Evolutionary conservation across 1,140 invertebrate genomes (phyloP).

Genomic region (Wiebesia pumilae): DNA sequence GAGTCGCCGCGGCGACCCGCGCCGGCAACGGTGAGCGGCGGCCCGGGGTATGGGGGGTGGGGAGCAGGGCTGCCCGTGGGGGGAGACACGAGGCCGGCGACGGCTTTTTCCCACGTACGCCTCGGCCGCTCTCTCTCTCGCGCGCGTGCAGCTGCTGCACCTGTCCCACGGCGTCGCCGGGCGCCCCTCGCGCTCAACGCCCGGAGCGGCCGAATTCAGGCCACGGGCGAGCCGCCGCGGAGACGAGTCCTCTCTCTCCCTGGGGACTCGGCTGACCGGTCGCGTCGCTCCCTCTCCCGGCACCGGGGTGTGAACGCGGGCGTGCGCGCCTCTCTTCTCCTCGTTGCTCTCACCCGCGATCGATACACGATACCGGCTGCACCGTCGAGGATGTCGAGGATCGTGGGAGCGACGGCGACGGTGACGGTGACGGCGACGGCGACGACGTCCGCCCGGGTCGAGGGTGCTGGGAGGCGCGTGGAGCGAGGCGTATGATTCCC

Average conservation of each 20-base stretch:
- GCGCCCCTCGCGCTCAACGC: slow-evolving; percentile 47
- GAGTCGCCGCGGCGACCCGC: not conserved
- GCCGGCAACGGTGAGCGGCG: not conserved
- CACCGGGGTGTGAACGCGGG: too few species aligned
- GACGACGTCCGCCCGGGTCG: too few species aligned
- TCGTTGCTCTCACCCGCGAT: not conserved
- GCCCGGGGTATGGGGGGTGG: not conserved
- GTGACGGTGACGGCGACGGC: too few species aligned
- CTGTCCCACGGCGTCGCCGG: slow-evolving; percentile 48
- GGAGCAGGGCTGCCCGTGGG: not conserved
- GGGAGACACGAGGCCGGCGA: not conserved
- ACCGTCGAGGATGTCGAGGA: not conserved
- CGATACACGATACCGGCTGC: too few species aligned
- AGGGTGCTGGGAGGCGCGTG: too few species aligned
- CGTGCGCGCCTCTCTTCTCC: too few species aligned
- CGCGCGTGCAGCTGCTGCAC: slow-evolving; percentile 38
- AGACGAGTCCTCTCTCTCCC: slow-evolving; percentile 10
- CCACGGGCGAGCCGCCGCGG: slow-evolving; percentile 16
- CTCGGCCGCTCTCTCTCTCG: slow-evolving; percentile 21
- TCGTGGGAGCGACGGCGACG: too few species aligned
- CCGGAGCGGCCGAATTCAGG: slow-evolving; percentile 33
- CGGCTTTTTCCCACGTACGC: slow-evolving; percentile 46
- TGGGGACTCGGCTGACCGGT: not conserved
- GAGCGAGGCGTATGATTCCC: not conserved
- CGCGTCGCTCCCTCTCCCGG: too few species aligned